phyloP scores from a whole-genome alignment of 2,113 vertebrate species.

The Gallinago undulata region DNA sequence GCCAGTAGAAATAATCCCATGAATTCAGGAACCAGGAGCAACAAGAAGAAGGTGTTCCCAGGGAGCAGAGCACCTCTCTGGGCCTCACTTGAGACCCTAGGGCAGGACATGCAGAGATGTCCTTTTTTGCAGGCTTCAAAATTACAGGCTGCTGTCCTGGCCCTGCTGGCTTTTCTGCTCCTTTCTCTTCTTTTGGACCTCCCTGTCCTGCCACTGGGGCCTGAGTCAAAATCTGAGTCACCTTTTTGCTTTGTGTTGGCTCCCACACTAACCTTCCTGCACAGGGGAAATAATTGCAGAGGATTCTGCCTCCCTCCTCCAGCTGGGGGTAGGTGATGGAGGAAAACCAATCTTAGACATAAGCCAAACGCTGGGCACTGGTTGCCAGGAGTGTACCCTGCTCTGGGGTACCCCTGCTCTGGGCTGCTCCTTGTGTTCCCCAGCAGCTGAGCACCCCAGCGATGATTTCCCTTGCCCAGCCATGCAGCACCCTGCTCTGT shows the following conservation, averaged over 20 bases:
- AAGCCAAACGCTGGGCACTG: background rate
- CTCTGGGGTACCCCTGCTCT: background rate
- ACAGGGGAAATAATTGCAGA: background rate
- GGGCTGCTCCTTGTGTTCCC: background rate
- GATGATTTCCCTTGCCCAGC: background rate
- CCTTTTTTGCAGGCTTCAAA: background rate
- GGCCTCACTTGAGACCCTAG: background rate
- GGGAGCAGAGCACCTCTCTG: background rate
- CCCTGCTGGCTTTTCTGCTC: background rate
- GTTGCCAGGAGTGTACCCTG: background rate
- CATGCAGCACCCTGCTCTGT: background rate
- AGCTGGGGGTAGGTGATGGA: background rate
- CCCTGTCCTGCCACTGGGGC: background rate
- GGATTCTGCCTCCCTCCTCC: background rate
- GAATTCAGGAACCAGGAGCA: background rate
- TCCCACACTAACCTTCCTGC: background rate
- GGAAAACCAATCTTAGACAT: background rate
- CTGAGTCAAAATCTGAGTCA: background rate
- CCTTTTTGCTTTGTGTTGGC: background rate
- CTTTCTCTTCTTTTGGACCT: background rate
- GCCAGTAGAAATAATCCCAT: background rate
- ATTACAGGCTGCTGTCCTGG: rapidly evolving
- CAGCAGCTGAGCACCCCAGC: background rate
- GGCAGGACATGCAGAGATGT: background rate
- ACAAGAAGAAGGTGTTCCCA: background rate